phyloP scores from a whole-genome alignment of 2,113 vertebrate species.

The Sisor rabdophorus region DNA sequence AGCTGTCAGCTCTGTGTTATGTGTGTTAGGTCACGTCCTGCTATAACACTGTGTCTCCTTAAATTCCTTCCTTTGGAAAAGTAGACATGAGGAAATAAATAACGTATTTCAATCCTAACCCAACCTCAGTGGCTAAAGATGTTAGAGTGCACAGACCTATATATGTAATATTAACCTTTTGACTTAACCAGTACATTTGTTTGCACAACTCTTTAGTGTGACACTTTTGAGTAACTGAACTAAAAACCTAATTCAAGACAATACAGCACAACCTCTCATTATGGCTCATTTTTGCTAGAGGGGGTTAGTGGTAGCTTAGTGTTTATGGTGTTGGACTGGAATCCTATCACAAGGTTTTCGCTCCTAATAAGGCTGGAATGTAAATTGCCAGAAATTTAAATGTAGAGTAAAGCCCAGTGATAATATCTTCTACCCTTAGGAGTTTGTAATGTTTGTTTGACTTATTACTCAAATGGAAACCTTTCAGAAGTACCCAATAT shows the following conservation, averaged over 20 bases:
- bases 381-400: too few species aligned
- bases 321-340: too few species aligned
- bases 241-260: neutral
- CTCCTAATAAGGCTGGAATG: too few species aligned
- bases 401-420: neutral
- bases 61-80: conserved; percentile 20
- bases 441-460: neutral
- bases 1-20: conserved; percentile 8
- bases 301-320: too few species aligned
- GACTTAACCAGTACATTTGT: neutral
- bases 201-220: neutral
- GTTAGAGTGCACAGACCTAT: neutral
- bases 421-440: neutral
- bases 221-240: neutral
- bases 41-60: conserved; percentile 4
- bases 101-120: neutral
- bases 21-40: neutral
- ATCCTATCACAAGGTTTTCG: too few species aligned
- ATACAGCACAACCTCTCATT: neutral
- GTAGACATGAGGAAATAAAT: conserved; percentile 25
- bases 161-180: neutral
- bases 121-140: neutral
- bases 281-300: too few species aligned
- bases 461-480: neutral
- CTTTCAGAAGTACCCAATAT: neutral